Conservation (phyloP, 2,888 invertebrate genomes). For the Hemistola chrysoprasaria region DNA sequence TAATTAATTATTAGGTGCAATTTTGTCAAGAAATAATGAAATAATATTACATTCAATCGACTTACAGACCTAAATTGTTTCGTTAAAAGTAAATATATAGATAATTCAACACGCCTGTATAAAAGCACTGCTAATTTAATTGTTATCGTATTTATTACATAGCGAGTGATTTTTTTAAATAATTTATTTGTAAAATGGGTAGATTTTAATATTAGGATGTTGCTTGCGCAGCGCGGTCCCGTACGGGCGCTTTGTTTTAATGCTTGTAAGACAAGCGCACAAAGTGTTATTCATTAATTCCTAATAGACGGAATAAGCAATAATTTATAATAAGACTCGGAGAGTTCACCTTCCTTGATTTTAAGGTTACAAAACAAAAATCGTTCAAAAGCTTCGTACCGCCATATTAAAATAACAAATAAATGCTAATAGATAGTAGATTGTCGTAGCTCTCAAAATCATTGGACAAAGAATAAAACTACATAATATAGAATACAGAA, state of each 20-base stretch:
- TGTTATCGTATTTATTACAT: slow-evolving; percentile 77
- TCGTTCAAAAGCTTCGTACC: too few species aligned
- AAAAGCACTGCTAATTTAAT: slow-evolving; percentile 50
- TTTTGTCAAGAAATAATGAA: too few species aligned
- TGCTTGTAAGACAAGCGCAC: slow-evolving; percentile 79
- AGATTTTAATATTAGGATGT: slow-evolving; percentile 39
- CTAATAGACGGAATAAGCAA: slow-evolving; percentile 62
- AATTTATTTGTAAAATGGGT: slow-evolving; percentile 74
- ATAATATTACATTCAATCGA: too few species aligned
- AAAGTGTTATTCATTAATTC: slow-evolving; percentile 65
- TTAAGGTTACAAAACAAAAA: too few species aligned
- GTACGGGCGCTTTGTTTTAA: slow-evolving; percentile 52
- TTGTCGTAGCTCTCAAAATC: too few species aligned
- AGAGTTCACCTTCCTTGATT: too few species aligned
- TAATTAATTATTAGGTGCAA: neutral
- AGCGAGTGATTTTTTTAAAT: slow-evolving; percentile 65
- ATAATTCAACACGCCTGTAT: slow-evolving; percentile 36
- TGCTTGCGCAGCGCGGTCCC: slow-evolving; percentile 38
- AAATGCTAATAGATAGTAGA: too few species aligned
- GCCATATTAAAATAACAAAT: too few species aligned
- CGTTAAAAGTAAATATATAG: slow-evolving; percentile 3
- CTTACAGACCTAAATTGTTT: too few species aligned
- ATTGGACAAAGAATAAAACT: too few species aligned
- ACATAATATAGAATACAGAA: too few species aligned
- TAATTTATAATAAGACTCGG: slow-evolving; percentile 34